A percentile compares a stretch with the other conserved stretches of the same genome.
Conservation (phyloP, 2,797 vertebrate species). For the Rhynchonycteris naso region DNA sequence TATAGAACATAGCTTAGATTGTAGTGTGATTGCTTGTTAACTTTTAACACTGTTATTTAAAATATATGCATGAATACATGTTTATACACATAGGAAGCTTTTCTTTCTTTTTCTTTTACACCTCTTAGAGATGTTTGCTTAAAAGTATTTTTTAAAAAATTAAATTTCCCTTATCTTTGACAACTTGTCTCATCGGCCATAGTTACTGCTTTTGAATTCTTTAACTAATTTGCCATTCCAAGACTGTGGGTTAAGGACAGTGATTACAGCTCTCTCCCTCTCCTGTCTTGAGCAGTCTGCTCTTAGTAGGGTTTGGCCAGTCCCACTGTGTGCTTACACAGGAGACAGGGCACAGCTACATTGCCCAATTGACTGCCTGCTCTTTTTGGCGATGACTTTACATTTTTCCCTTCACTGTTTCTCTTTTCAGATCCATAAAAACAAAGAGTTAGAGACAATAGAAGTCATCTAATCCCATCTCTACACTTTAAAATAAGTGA, state of each 20-base stretch:
- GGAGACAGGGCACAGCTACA: accelerated
- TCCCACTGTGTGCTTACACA: not conserved
- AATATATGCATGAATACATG: not conserved
- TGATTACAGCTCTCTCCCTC: not conserved
- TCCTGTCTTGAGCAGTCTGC: not conserved
- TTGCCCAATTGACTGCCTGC: not conserved
- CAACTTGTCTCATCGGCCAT: constrained; percentile 1
- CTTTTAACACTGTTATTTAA: constrained; percentile 6
- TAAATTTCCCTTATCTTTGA: not conserved
- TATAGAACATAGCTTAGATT: not conserved
- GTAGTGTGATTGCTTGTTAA: not conserved
- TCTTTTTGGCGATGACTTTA: not conserved
- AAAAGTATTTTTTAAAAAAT: not conserved
- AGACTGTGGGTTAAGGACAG: not conserved
- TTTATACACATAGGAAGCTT: not conserved
- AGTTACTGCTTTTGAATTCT: constrained; percentile 5
- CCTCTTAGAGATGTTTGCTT: not conserved
- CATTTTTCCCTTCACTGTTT: not conserved
- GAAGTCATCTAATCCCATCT: not conserved
- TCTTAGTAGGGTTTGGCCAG: not conserved
- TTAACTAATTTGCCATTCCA: constrained; percentile 19
- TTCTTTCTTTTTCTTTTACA: not conserved
- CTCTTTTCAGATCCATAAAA: not conserved
- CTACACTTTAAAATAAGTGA: not conserved
- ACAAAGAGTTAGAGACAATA: not conserved